A percentile compares a stretch with the other conserved stretches of the same genome.
phyloP scores from a whole-genome alignment of 2,888 invertebrate species.

The Ganaspis brasiliensis region DNA sequence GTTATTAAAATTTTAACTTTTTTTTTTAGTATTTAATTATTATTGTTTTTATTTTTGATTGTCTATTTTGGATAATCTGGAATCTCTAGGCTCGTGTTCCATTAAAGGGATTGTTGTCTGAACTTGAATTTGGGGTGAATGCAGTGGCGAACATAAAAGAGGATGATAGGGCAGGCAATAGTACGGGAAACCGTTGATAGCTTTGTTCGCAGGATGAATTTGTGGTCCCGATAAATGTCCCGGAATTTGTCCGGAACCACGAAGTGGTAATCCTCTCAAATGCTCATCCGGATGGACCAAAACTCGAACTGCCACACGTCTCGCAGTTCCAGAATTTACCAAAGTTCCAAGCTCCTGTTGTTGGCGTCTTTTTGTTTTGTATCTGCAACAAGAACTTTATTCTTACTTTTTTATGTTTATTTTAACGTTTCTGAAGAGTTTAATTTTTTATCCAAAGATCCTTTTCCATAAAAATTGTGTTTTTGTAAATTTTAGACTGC shows the following conservation, averaged over 20 bases:
- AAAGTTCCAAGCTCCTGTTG: conserved; percentile 89
- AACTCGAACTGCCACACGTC: conserved; percentile 93
- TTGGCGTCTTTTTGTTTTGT: conserved; percentile 97
- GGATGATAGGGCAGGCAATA: conserved; percentile 78
- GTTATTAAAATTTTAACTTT: neutral
- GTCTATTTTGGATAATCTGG: conserved; percentile 72
- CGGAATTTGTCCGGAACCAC: conserved; percentile 73
- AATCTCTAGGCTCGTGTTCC: conserved; percentile 69
- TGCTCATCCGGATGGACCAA: conserved; percentile 84
- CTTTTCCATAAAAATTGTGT: too few species aligned
- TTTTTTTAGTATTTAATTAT: neutral
- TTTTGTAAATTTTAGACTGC: too few species aligned
- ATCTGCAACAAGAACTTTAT: conserved; percentile 80
- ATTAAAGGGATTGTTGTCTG: conserved; percentile 70
- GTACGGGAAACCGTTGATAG: conserved; percentile 74
- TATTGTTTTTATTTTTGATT: conserved; percentile 69
- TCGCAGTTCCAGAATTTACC: conserved; percentile 84
- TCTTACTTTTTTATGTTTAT: too few species aligned
- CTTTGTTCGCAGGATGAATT: conserved; percentile 75
- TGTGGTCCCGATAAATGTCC: conserved; percentile 74
- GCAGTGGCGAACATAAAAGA: conserved; percentile 75
- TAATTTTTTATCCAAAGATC: too few species aligned
- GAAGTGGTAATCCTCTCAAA: conserved; percentile 75
- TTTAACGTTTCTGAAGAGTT: too few species aligned
- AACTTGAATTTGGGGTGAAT: conserved; percentile 75